Evolutionary conservation across 2,797 vertebrate genomes (phyloP).

Genomic region (Chromobotia macracanthus): DNA sequence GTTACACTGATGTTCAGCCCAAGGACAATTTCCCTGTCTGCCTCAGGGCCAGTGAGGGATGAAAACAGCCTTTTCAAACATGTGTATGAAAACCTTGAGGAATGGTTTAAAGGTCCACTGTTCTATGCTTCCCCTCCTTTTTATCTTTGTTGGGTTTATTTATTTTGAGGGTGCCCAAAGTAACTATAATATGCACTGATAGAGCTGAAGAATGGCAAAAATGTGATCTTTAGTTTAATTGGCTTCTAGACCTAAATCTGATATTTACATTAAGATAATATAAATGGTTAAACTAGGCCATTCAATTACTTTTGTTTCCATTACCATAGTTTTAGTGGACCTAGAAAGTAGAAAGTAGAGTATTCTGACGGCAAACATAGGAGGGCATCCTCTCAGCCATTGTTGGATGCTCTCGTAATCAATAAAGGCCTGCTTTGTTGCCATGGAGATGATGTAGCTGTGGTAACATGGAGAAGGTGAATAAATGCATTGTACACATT

Average conservation of each 20-base stretch:
- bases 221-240: not conserved
- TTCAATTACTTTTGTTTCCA: too few species aligned
- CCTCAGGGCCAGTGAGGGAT: not conserved
- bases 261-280: too few species aligned
- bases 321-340: too few species aligned
- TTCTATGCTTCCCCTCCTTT: not conserved
- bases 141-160: not conserved
- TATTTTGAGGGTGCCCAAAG: too few species aligned
- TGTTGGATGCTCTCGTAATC: slow-evolving; percentile 35
- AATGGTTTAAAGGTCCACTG: not conserved
- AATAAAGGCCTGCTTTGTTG: slow-evolving; percentile 66
- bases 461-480: not conserved
- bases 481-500: not conserved
- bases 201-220: not conserved
- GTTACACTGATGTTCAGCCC: not conserved
- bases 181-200: not conserved
- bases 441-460: slow-evolving; percentile 70
- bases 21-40: not conserved
- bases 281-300: too few species aligned
- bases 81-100: not conserved
- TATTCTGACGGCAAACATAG: not conserved
- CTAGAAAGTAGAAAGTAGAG: not conserved
- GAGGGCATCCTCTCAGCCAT: slow-evolving; percentile 37
- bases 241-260: not conserved
- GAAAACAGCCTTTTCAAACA: not conserved